A percentile compares a stretch with the other conserved stretches of the same genome.
Evolutionary conservation across 2,888 invertebrate species (phyloP).

Genomic region (Lithosia quadra): DNA sequence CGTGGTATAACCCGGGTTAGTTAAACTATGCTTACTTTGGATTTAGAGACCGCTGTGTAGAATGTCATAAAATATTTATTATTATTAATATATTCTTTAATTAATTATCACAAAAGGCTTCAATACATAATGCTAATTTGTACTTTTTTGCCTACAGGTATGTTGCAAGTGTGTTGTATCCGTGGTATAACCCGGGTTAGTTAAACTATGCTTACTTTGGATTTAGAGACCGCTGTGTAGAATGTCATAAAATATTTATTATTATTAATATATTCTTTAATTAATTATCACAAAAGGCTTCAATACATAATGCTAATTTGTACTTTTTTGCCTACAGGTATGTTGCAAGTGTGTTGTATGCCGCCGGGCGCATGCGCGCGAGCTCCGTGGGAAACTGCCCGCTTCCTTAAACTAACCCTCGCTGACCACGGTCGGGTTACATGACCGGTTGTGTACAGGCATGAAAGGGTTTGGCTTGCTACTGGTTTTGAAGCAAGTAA

Average conservation of each 20-base stretch:
- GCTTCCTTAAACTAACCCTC: slow-evolving; percentile 58
- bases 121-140: slow-evolving; percentile 38
- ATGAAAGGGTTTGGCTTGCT: slow-evolving; percentile 30
- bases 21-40: no score
- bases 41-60: no score
- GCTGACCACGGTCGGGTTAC: slow-evolving; percentile 48
- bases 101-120: background rate
- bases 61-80: no score
- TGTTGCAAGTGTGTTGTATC: slow-evolving; percentile 39
- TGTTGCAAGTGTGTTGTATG: slow-evolving; percentile 41
- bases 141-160: slow-evolving; percentile 54
- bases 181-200: no score
- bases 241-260: no score
- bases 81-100: background rate
- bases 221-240: no score
- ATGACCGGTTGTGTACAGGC: slow-evolving; percentile 41
- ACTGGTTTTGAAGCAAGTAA: slow-evolving; percentile 17
- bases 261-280: background rate
- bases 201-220: no score
- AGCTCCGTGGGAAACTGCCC: slow-evolving; percentile 59
- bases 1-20: no score
- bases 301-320: slow-evolving; percentile 38
- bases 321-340: slow-evolving; percentile 54
- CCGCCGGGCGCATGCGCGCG: slow-evolving; percentile 49
- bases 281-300: background rate